Evolutionary conservation across 2,888 invertebrate genomes (phyloP).

Genomic region (Dinocampus coccinellae): DNA sequence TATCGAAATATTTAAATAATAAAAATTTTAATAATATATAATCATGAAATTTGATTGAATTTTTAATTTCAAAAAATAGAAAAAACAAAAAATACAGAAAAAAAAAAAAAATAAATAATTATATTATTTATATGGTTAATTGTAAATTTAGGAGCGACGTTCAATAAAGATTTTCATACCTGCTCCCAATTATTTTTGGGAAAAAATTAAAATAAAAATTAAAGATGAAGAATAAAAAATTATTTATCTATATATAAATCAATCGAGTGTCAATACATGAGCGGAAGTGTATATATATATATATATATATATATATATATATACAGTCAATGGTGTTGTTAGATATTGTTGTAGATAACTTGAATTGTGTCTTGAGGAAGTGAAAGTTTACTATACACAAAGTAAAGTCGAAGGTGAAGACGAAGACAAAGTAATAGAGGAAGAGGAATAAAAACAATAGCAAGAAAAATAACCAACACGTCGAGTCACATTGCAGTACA

Average conservation of each 20-base stretch:
- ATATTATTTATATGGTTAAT: background rate
- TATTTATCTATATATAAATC: background rate
- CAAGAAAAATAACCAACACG: background rate
- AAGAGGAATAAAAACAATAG: background rate
- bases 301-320: too few species aligned
- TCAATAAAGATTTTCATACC: slow-evolving; percentile 11
- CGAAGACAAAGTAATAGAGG: background rate
- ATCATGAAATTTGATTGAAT: too few species aligned
- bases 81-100: too few species aligned
- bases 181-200: slow-evolving; percentile 24
- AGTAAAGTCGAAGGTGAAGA: background rate
- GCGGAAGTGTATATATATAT: too few species aligned
- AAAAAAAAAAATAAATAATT: background rate
- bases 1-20: too few species aligned
- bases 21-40: too few species aligned
- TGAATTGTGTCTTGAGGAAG: slow-evolving; percentile 39
- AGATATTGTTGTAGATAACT: background rate
- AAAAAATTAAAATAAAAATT: background rate
- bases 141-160: slow-evolving; percentile 21
- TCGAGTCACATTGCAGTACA: background rate
- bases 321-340: slow-evolving; percentile 35
- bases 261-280: too few species aligned
- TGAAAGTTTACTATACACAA: slow-evolving; percentile 14
- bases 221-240: background rate
- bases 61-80: too few species aligned